These are phyloP conservation scores for Dinomys branickii DNA, from an alignment of 2,113 vertebrate genomes.

Conservation along the genomic window DNA sequence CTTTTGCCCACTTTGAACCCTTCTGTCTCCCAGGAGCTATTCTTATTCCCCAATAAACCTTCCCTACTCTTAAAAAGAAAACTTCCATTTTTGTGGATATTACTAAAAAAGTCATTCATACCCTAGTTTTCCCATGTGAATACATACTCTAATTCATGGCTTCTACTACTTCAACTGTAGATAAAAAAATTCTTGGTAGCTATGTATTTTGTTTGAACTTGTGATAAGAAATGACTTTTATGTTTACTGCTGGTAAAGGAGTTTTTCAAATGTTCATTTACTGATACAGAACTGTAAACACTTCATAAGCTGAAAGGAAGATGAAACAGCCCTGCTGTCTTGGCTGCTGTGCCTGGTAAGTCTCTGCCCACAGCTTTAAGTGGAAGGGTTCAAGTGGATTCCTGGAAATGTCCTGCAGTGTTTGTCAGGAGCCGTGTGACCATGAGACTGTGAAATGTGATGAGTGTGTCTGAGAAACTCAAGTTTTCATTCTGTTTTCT, in stretches of 20 bases:
- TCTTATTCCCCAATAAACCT: background rate
- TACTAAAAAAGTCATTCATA: constrained; percentile 20
- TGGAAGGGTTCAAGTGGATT: background rate
- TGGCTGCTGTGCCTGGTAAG: background rate
- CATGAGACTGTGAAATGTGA: background rate
- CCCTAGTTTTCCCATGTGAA: background rate
- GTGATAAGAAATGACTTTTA: constrained; percentile 56
- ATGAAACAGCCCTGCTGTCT: background rate
- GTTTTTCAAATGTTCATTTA: background rate
- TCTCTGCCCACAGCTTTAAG: background rate
- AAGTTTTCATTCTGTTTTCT: background rate
- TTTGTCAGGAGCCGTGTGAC: background rate
- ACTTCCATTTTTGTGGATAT: background rate
- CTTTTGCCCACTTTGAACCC: background rate
- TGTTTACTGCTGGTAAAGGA: constrained; percentile 47
- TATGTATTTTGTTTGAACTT: constrained; percentile 50
- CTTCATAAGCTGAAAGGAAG: constrained; percentile 22
- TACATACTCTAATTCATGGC: background rate
- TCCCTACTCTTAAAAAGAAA: background rate
- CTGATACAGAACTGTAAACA: background rate
- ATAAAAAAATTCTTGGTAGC: constrained; percentile 44
- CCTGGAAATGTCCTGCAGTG: background rate
- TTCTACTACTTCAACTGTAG: background rate
- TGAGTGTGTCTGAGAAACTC: background rate
- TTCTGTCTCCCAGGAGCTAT: background rate